A percentile compares a stretch with the other conserved stretches of the same genome.
Conservation (phyloP, 2,888 invertebrate species). For the Chrysina gloriosa region DNA sequence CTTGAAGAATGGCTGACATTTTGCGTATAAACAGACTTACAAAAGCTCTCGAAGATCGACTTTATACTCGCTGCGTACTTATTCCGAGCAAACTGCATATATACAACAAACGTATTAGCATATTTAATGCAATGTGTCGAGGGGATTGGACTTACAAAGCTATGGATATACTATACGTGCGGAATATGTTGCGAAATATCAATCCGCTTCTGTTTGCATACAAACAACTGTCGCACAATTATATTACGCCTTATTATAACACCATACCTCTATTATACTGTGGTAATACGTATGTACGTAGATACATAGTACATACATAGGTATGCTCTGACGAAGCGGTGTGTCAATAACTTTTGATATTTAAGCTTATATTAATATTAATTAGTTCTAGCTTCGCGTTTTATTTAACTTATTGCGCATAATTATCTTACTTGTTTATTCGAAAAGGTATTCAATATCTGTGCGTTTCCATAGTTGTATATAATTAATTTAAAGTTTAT, state of each 20-base stretch:
- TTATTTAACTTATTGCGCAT: neutral
- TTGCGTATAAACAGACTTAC: neutral
- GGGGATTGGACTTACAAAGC: neutral
- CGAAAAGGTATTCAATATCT: neutral
- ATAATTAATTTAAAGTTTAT: neutral
- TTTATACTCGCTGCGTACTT: neutral
- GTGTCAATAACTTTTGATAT: slow-evolving; percentile 10
- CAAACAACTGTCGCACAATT: neutral
- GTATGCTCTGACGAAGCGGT: neutral
- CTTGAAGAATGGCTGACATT: slow-evolving; percentile 16
- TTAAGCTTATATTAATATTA: slow-evolving; percentile 11
- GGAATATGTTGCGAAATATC: slow-evolving; percentile 14
- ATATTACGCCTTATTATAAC: slow-evolving; percentile 11
- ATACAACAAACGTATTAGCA: slow-evolving; percentile 5
- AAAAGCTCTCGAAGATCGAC: neutral
- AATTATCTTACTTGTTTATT: no score
- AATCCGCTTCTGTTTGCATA: slow-evolving; percentile 19
- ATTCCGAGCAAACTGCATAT: neutral
- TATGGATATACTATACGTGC: neutral
- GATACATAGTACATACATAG: no score
- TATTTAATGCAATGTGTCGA: slow-evolving; percentile 6
- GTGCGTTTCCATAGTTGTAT: neutral
- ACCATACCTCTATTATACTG: neutral
- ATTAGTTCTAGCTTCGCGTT: slow-evolving; percentile 1
- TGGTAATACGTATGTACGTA: no score